These are phyloP conservation scores for Opisthograptis luteolata DNA, from an alignment of 2,888 invertebrate genomes.

Conservation along the genomic window DNA sequence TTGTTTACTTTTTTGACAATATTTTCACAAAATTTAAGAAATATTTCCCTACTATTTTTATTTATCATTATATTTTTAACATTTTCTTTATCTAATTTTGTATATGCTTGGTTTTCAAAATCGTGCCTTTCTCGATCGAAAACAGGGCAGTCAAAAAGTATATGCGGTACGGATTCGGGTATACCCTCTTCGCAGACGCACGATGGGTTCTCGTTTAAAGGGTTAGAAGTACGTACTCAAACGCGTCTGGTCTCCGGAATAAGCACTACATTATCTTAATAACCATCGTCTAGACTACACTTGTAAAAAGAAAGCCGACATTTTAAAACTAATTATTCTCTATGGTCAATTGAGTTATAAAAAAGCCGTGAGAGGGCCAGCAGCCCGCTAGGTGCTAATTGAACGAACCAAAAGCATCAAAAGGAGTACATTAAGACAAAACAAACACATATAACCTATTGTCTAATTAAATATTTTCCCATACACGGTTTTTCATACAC, in stretches of 20 bases:
- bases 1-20: too few relatives aligned
- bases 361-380: slow-evolving; percentile 63
- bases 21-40: too few relatives aligned
- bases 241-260: slow-evolving; percentile 39
- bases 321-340: slow-evolving; percentile 43
- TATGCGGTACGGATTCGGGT: too few relatives aligned
- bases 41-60: too few relatives aligned
- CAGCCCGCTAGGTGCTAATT: slow-evolving; percentile 76
- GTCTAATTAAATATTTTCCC: slow-evolving; percentile 84
- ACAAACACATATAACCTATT: slow-evolving; percentile 83
- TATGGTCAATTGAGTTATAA: slow-evolving; percentile 70
- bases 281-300: slow-evolving; percentile 60
- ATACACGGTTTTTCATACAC: slow-evolving; percentile 51
- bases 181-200: too few relatives aligned
- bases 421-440: slow-evolving; percentile 80
- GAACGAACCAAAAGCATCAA: slow-evolving; percentile 67
- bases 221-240: slow-evolving; percentile 68
- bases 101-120: too few relatives aligned
- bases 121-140: too few relatives aligned
- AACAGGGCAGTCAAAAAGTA: too few relatives aligned
- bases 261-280: slow-evolving; percentile 63
- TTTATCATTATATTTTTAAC: too few relatives aligned
- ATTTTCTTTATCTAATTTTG: too few relatives aligned
- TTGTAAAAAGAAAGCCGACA: slow-evolving; percentile 44
- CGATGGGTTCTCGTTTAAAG: slow-evolving; percentile 69